These are phyloP conservation scores for Amblyopsis hoosieri DNA, from an alignment of 2,797 vertebrate genomes.

Conservation along the genomic window DNA sequence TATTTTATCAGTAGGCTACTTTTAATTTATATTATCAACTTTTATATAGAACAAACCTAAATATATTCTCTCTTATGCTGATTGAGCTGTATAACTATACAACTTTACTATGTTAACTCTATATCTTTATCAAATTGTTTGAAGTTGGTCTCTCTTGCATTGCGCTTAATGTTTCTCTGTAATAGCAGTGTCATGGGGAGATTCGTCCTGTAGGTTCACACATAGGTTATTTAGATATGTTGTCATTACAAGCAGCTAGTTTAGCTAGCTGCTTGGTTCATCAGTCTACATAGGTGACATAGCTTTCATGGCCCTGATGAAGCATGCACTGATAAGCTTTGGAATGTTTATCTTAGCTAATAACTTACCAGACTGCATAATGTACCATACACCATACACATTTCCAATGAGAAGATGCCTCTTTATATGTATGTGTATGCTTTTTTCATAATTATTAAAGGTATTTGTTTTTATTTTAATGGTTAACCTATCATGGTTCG, in stretches of 20 bases:
- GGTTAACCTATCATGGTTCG: neutral
- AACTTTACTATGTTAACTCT: too few relatives aligned
- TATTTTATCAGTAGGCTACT: too few relatives aligned
- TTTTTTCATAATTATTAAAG: neutral
- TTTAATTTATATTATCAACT: too few relatives aligned
- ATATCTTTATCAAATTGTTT: too few relatives aligned
- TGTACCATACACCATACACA: constrained; percentile 17
- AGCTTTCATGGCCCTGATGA: constrained; percentile 23
- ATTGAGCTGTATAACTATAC: too few relatives aligned
- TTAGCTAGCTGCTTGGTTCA: neutral
- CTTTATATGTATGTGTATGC: neutral
- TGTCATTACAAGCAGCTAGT: neutral
- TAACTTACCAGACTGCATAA: constrained; percentile 58
- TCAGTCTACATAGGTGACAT: constrained; percentile 18
- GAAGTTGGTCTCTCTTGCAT: too few relatives aligned
- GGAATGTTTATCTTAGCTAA: constrained; percentile 76
- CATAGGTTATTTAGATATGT: constrained; percentile 1
- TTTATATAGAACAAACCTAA: too few relatives aligned
- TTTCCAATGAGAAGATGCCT: constrained; percentile 21
- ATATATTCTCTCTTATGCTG: too few relatives aligned
- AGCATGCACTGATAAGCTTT: constrained; percentile 65
- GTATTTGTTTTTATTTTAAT: too few relatives aligned
- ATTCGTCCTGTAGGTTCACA: constrained; percentile 4
- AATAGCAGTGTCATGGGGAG: too few relatives aligned
- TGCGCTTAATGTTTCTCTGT: too few relatives aligned